Base-by-base conservation (phyloP, 2,888 invertebrate species). In the Napeogenes inachia region DNA sequence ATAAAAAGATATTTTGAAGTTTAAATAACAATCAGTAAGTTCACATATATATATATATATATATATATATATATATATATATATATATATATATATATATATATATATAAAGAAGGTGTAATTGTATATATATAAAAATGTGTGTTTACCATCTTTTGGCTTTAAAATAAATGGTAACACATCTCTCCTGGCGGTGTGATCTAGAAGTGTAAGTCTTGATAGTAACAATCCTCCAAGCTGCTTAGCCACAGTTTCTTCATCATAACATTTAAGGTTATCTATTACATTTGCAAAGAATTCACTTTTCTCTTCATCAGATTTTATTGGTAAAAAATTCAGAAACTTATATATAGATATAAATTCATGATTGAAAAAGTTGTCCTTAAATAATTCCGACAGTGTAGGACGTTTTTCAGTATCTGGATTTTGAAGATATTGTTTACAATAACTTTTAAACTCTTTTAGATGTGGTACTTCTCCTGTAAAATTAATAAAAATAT, bases 291-390 rank as follows among this genome's bases (percentile, higher is more conserved):
- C 92, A 79, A 98, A 98, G 81, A 98, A 98, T 61, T 92, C 87
- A 68, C 93, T 91, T 78, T 95, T 97, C 71, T 97, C 96, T 59
- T 91, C 89, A 70, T 94, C 94, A 62, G 91, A 91, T 81, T 97
- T 97, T 46, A 97, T 78, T 0, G 97, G 95, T 59, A 98, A 85
- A 78, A 96, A 95, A 71, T 93, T 93, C 0, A 98, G 88, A 84
- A 97, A 97, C 68, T 95, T 94, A 79, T 96, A 94, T 70, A 97
- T 95, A 32, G 92, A 89, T 65, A 97, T 94, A 79, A 97, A 97
- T 74, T 96, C 95, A 77, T 97, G 96, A 73, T 94, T 95, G 77
- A 95, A 97, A 82, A 96, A 95, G 55, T 93, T 92, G 83, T 97
- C 95, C 59, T 92, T 84, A 3, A 95, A 84, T 42, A 95, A 86